phyloP scores from a whole-genome alignment of 92 coral and sea anemone species.

The Chrysogorgia sp. region DNA sequence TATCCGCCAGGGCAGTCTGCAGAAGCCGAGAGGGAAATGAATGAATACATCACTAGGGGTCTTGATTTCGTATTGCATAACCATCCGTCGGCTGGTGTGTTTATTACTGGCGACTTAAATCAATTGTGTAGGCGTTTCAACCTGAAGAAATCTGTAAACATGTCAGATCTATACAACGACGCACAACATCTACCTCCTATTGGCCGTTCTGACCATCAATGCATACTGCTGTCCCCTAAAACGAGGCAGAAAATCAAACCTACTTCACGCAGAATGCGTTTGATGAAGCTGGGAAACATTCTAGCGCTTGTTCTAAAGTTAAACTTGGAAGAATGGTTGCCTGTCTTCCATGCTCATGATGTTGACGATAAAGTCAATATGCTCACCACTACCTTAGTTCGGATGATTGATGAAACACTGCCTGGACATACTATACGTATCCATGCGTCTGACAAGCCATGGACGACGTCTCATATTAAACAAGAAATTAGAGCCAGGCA shows the following conservation, averaged over 20 bases:
- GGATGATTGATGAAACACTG: not conserved
- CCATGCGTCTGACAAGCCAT: too few species aligned
- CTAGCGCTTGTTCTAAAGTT: slow-evolving; percentile 10
- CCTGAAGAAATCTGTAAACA: slow-evolving; percentile 17
- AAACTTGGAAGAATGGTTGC: slow-evolving; percentile 33
- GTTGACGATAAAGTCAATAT: too few species aligned
- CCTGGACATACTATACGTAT: slow-evolving; percentile 14
- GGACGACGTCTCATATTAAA: slow-evolving; percentile 15
- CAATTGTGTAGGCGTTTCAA: not conserved
- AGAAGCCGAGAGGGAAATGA: slow-evolving; percentile 13
- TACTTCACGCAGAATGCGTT: slow-evolving; percentile 34
- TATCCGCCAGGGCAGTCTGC: not conserved
- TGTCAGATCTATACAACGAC: slow-evolving; percentile 40
- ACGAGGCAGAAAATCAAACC: slow-evolving; percentile 29
- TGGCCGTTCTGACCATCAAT: slow-evolving; percentile 61
- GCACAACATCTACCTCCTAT: slow-evolving; percentile 44
- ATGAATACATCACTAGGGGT: slow-evolving; percentile 22
- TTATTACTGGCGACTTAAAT: not conserved
- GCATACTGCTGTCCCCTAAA: slow-evolving; percentile 39
- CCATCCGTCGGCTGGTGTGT: slow-evolving; percentile 36
- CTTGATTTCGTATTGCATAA: slow-evolving; percentile 15
- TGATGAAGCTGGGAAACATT: slow-evolving; percentile 24
- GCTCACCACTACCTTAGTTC: slow-evolving; percentile 8
- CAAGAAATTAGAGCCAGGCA: slow-evolving; percentile 23
- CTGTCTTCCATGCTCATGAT: too few species aligned